Percentiles rank a stretch among this genome's conserved stretches.
phyloP scores from a whole-genome alignment of 2,113 vertebrate genomes.

The Chionomys nivalis region DNA sequence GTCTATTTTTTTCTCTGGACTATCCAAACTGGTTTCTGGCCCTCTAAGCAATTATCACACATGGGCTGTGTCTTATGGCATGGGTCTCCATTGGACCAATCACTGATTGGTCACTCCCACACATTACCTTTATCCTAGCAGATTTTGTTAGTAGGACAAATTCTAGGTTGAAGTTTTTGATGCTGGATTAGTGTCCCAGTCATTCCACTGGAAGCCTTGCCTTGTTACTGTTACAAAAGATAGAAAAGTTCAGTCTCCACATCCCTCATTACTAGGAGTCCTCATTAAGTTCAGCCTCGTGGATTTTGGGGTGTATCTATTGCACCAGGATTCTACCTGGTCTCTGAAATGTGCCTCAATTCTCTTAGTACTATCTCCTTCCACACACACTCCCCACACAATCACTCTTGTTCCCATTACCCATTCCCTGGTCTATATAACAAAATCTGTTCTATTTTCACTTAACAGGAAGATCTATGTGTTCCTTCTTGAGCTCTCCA shows the following conservation, averaged over 20 bases:
- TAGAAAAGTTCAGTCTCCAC: background rate
- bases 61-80: background rate
- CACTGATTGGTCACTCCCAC: background rate
- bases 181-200: background rate
- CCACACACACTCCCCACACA: background rate
- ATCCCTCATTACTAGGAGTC: background rate
- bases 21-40: background rate
- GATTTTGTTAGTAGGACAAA: background rate
- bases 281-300: background rate
- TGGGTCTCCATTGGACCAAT: background rate
- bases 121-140: background rate
- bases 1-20: background rate
- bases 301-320: background rate
- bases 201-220: background rate
- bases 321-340: background rate
- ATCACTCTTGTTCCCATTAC: background rate
- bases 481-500: too few species aligned
- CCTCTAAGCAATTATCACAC: background rate
- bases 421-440: background rate
- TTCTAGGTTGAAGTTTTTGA: background rate
- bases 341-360: background rate
- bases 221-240: background rate
- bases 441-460: background rate
- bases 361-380: background rate
- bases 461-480: background rate